Conservation (phyloP, 2,113 vertebrate genomes). For the Clupea harengus region DNA sequence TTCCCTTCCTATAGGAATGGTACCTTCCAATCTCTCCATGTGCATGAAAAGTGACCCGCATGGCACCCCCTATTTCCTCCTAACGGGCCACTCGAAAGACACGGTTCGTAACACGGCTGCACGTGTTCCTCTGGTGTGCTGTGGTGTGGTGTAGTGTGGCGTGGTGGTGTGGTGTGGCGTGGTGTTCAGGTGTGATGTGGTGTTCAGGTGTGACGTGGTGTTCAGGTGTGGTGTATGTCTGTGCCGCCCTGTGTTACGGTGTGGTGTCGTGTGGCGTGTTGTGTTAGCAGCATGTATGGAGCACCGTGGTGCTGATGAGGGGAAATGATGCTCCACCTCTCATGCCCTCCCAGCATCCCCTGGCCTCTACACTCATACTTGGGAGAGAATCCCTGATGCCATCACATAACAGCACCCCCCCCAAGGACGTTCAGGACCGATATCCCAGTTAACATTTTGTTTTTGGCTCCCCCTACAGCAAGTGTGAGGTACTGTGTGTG, state of each 20-base stretch:
- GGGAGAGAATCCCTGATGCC: no score
- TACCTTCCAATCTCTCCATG: conserved; percentile 99
- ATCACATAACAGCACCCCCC: no score
- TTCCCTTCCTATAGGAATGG: conserved; percentile 99
- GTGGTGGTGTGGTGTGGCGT: conserved; percentile 53
- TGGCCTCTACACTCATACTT: no score
- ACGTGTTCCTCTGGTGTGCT: conserved; percentile 69
- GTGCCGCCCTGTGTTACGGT: neutral
- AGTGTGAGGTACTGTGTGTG: neutral
- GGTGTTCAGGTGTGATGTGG: conserved; percentile 20
- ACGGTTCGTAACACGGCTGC: conserved; percentile 98
- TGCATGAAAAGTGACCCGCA: conserved; percentile 99
- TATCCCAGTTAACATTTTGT: neutral
- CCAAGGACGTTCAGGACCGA: neutral
- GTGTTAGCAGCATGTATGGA: neutral
- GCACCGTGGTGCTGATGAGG: no score
- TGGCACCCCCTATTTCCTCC: conserved; percentile 99
- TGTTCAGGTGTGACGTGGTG: neutral
- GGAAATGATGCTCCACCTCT: no score
- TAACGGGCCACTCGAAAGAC: conserved; percentile 99
- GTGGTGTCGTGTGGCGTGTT: neutral
- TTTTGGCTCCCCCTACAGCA: neutral
- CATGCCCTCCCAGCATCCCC: no score
- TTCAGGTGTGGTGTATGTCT: neutral
- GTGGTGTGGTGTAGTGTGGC: conserved; percentile 35